Conservation (phyloP, 2,888 invertebrate species). For the Ellobium chinense region DNA sequence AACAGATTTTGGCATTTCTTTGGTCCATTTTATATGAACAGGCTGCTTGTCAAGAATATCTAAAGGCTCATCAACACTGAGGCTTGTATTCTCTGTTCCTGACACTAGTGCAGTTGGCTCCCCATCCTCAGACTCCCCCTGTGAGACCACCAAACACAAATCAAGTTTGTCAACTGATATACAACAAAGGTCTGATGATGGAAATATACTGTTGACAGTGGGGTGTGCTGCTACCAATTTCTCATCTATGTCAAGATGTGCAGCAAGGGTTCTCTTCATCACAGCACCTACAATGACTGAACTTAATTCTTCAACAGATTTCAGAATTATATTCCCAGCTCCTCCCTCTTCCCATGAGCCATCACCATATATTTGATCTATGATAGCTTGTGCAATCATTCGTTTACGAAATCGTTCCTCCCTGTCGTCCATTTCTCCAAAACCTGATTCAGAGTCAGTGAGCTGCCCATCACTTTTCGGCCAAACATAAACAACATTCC, state of each 20-base stretch:
- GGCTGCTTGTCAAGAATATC: constrained; percentile 22
- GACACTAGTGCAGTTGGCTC: no score
- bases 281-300: constrained; percentile 71
- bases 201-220: constrained; percentile 55
- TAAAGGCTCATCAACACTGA: not conserved
- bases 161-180: constrained; percentile 34
- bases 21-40: constrained; percentile 31
- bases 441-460: constrained; percentile 51
- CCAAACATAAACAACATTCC: constrained; percentile 23
- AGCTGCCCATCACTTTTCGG: constrained; percentile 33
- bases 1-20: not conserved
- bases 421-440: constrained; percentile 40
- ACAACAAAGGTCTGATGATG: constrained; percentile 43
- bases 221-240: constrained; percentile 40
- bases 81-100: no score
- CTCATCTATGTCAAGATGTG: constrained; percentile 58
- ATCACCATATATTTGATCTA: constrained; percentile 42
- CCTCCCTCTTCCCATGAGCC: constrained; percentile 47
- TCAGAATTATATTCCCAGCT: constrained; percentile 55
- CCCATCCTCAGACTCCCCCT: not conserved
- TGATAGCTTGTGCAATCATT: constrained; percentile 34
- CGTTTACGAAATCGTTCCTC: constrained; percentile 31
- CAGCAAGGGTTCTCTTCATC: constrained; percentile 65
- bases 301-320: constrained; percentile 69
- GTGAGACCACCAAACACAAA: not conserved